Conservation (phyloP, 2,888 invertebrate species). For the Drosophila suboccidentalis region DNA sequence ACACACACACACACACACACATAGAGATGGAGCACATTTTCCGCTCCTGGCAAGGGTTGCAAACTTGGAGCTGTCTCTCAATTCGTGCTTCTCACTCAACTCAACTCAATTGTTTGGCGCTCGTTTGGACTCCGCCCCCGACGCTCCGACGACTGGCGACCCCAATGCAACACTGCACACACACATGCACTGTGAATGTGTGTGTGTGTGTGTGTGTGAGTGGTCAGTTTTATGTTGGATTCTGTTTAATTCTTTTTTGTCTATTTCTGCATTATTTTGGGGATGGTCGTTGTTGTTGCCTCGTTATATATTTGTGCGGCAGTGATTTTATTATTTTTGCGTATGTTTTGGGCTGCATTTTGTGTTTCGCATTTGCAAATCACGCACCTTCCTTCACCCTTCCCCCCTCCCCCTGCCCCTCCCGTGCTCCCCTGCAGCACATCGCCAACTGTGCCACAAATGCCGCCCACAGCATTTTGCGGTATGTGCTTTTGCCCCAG, state of each 20-base stretch:
- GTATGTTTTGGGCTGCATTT: conserved; percentile 54
- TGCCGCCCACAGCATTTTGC: conserved; percentile 71
- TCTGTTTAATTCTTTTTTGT: conserved; percentile 20
- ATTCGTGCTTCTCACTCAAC: conserved; percentile 49
- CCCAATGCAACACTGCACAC: conserved; percentile 26
- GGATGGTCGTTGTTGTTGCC: conserved; percentile 41
- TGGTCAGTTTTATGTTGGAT: conserved; percentile 47
- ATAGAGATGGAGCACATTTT: conserved; percentile 15
- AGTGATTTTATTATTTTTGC: conserved; percentile 68
- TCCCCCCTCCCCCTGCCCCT: neutral
- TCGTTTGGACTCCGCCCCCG: conserved; percentile 68
- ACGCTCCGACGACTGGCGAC: conserved; percentile 23
- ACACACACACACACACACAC: conserved; percentile 12
- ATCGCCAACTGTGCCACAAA: conserved; percentile 45
- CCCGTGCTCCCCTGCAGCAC: neutral
- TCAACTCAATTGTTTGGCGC: conserved; percentile 52
- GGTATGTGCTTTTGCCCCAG: conserved; percentile 59
- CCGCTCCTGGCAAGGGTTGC: conserved; percentile 53
- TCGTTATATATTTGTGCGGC: conserved; percentile 63
- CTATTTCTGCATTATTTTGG: conserved; percentile 26
- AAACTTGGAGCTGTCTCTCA: conserved; percentile 52
- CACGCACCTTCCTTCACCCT: conserved; percentile 25
- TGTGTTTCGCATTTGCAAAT: conserved; percentile 54
- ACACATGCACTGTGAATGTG: conserved; percentile 3
- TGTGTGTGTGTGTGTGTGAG: conserved; percentile 32